Evolutionary conservation across 92 coral and sea anemone species (phyloP).

Genomic region (Muricea muricata): DNA sequence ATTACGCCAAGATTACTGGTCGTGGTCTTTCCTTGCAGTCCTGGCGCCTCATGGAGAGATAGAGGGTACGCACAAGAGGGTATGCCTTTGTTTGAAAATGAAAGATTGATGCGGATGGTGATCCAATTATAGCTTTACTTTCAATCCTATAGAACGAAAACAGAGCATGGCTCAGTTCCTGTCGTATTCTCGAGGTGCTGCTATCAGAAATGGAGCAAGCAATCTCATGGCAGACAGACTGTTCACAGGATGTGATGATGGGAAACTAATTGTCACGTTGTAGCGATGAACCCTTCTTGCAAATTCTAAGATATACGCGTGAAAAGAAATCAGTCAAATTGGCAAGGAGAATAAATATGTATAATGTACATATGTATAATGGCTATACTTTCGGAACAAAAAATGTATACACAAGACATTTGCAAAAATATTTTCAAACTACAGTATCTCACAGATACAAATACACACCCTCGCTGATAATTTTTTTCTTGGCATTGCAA

Average conservation of each 20-base stretch:
- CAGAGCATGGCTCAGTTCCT: conserved; percentile 79
- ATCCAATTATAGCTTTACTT: conserved; percentile 77
- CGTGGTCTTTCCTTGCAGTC: no score
- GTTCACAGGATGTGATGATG: conserved; percentile 79
- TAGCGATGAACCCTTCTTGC: conserved; percentile 70
- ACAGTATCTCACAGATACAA: no score
- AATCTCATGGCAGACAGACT: conserved; percentile 90
- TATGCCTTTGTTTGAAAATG: no score
- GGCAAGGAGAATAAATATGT: background rate
- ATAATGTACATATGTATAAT: no score
- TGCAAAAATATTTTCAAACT: no score
- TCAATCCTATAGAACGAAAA: conserved; percentile 83
- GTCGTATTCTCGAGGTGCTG: conserved; percentile 55
- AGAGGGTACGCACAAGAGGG: no score
- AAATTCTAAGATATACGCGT: conserved; percentile 60
- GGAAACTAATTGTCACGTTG: conserved; percentile 66
- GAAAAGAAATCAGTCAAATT: background rate
- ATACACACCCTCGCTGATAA: conserved; percentile 74
- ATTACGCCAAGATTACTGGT: no score
- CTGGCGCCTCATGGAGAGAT: no score
- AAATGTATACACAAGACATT: no score
- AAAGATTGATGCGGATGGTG: no score
- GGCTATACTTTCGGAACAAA: no score
- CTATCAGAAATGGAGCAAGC: conserved; percentile 76
- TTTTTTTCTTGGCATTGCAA: conserved; percentile 73